A percentile compares a stretch with the other conserved stretches of the same genome.
phyloP scores from a whole-genome alignment of 2,888 invertebrate genomes.

The Perizoma affinitatum region DNA sequence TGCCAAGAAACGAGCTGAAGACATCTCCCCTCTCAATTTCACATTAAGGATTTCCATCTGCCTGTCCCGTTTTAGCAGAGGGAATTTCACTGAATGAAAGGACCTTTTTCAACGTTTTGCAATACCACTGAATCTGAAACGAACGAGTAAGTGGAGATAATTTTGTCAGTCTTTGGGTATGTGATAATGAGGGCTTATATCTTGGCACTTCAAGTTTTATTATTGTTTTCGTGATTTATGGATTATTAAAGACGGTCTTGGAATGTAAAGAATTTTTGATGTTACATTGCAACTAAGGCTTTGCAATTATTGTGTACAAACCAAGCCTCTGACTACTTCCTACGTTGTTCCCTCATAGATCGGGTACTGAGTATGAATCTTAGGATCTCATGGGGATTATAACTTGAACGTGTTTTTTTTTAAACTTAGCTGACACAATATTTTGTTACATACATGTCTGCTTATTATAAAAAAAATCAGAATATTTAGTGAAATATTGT shows the following conservation, averaged over 20 bases:
- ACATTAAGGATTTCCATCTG: slow-evolving; percentile 42
- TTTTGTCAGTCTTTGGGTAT: slow-evolving; percentile 58
- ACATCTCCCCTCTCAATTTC: slow-evolving; percentile 52
- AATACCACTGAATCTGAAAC: slow-evolving; percentile 69
- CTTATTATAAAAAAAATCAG: too few relatives aligned
- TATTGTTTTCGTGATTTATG: slow-evolving; percentile 26
- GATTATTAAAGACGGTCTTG: slow-evolving; percentile 18
- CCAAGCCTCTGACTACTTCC: too few relatives aligned
- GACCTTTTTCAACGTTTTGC: slow-evolving; percentile 73
- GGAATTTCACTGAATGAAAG: slow-evolving; percentile 80
- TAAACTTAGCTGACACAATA: too few relatives aligned
- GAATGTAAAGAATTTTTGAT: slow-evolving; percentile 18
- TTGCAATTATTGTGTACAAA: too few relatives aligned
- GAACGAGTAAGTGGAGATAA: slow-evolving; percentile 76
- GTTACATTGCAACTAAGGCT: slow-evolving; percentile 1
- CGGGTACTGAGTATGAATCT: too few relatives aligned
- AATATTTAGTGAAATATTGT: too few relatives aligned
- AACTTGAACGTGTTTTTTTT: too few relatives aligned
- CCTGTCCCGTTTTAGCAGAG: slow-evolving; percentile 53
- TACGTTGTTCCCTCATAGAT: too few relatives aligned
- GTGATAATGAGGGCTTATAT: slow-evolving; percentile 30
- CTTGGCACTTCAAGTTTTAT: slow-evolving; percentile 20
- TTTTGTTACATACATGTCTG: too few relatives aligned
- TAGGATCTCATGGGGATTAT: too few relatives aligned
- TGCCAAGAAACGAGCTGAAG: slow-evolving; percentile 77